Percentiles rank a stretch among this genome's conserved stretches.
phyloP scores from a whole-genome alignment of 2,113 vertebrate species.

The Ctenomys sociabilis region DNA sequence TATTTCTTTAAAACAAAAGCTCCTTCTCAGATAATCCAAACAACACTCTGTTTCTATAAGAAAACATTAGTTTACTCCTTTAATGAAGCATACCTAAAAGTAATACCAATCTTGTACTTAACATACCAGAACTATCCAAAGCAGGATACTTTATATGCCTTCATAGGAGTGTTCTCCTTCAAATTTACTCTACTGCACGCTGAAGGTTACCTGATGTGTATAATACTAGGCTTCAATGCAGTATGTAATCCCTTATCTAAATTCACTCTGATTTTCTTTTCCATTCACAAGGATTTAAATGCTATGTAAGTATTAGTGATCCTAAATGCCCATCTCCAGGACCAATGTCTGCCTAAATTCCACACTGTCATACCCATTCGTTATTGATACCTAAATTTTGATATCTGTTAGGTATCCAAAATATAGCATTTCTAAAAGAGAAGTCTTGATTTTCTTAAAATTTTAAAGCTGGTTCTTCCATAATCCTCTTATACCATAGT shows the following conservation, averaged over 20 bases:
- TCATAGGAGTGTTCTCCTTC: not conserved
- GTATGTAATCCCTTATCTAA: not conserved
- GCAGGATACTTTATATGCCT: not conserved
- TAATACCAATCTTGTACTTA: not conserved
- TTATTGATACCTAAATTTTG: not conserved
- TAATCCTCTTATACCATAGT: not conserved
- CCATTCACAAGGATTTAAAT: not conserved
- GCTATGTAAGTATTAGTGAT: not conserved
- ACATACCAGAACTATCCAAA: not conserved
- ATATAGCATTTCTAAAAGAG: not conserved
- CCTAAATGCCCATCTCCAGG: not conserved
- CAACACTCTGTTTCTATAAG: not conserved
- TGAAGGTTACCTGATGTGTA: not conserved
- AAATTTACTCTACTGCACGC: not conserved
- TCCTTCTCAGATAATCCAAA: not conserved
- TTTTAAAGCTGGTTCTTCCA: not conserved
- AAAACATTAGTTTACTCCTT: not conserved
- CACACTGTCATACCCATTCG: not conserved
- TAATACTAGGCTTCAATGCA: not conserved
- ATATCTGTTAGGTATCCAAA: not conserved
- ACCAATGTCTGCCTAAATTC: not conserved
- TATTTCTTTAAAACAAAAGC: not conserved
- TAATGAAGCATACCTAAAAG: slow-evolving; percentile 13
- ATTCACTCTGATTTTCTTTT: not conserved
- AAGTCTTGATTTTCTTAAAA: not conserved